These are phyloP conservation scores for Carabus problematicus DNA, from an alignment of 2,888 invertebrate species.

Conservation along the genomic window DNA sequence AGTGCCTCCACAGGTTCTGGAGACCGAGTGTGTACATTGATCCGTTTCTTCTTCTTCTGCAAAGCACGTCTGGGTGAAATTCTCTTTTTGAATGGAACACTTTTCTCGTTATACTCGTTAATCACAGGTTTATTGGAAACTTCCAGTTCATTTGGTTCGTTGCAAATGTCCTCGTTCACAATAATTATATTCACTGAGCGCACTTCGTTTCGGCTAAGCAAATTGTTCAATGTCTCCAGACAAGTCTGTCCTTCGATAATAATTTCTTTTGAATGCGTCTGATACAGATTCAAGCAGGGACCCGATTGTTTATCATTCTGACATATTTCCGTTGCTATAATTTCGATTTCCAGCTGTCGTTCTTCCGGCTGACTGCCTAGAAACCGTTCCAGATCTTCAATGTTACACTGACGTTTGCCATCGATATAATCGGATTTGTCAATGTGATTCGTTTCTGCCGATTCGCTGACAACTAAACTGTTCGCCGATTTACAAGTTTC, in stretches of 20 bases:
- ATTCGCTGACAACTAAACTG: too few species aligned
- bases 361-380: not conserved
- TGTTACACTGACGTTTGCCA: not conserved
- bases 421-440: not conserved
- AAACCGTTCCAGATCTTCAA: slow-evolving; percentile 24
- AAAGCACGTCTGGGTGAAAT: not conserved
- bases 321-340: slow-evolving; percentile 21
- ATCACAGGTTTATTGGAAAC: not conserved
- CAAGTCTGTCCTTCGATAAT: slow-evolving; percentile 31
- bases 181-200: slow-evolving; percentile 28
- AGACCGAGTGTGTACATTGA: not conserved
- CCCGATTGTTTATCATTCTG: not conserved
- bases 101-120: not conserved
- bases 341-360: slow-evolving; percentile 30
- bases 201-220: slow-evolving; percentile 25
- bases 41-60: not conserved
- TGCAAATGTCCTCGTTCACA: slow-evolving; percentile 22
- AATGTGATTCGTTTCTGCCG: too few species aligned
- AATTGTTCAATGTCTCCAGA: slow-evolving; percentile 26
- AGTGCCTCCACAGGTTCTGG: not conserved
- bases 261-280: slow-evolving; percentile 25
- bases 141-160: not conserved
- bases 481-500: too few species aligned
- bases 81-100: not conserved
- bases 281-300: slow-evolving; percentile 18